phyloP scores from a whole-genome alignment of 2,888 invertebrate genomes.

The Standfussiana lucernea region DNA sequence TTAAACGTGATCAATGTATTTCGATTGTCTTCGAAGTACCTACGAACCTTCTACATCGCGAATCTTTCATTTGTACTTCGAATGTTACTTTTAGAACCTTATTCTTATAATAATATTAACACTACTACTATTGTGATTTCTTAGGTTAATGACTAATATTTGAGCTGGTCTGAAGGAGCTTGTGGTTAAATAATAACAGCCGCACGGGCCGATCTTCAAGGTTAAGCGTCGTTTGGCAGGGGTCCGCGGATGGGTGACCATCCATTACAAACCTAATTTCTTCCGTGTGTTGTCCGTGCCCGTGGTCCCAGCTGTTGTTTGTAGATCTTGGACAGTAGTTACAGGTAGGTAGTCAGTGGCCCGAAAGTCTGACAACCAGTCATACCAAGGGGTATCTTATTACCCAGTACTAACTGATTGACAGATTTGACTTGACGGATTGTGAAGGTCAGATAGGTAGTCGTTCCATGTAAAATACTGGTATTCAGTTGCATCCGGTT shows the following conservation, averaged over 20 bases:
- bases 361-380: background rate
- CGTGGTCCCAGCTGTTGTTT: background rate
- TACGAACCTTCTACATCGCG: background rate
- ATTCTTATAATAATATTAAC: background rate
- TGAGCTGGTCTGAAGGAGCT: background rate
- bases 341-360: background rate
- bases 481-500: background rate
- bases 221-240: background rate
- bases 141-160: no score
- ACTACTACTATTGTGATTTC: background rate
- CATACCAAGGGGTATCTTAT: background rate
- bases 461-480: background rate
- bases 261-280: no score
- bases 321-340: background rate
- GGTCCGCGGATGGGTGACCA: background rate
- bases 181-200: background rate
- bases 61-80: background rate
- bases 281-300: no score
- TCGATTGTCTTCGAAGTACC: conserved; percentile 15
- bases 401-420: background rate
- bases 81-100: background rate
- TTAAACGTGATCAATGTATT: conserved; percentile 46
- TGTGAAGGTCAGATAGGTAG: background rate
- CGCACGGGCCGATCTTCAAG: background rate
- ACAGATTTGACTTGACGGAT: background rate